Base-by-base conservation (phyloP, 2,797 vertebrate species). In the Sebastiscus tertius region DNA sequence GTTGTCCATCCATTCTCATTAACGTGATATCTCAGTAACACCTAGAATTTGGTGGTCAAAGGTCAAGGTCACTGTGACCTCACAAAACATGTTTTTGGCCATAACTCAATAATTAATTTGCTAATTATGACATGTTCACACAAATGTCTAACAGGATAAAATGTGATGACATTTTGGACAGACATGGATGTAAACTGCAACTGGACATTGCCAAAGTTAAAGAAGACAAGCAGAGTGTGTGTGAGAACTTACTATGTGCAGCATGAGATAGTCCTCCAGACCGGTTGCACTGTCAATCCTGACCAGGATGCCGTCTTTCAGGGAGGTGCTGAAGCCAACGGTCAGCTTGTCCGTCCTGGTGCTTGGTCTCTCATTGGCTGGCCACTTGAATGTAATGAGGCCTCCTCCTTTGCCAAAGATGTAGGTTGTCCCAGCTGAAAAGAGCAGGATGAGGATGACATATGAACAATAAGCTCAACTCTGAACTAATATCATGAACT, bases 401-500 rank as follows among this genome's bases (percentile, higher is more conserved):
- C 98, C 98, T 42, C 98, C 98, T 6, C 97, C 98, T 93, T 99
- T 99, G 33, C 98, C 98, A 88, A 99, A 99, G 91, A 99, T 99
- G 76, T 98, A 99, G 0, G 98, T 99, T 2, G 98, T 98, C 59
- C 98, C 98, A 93, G 98, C 98, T 99, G 85, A 6, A 49, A 5
- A 77, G 29, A 79, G 31, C 16, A 80, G n/a, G 7, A 64, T 27
- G 3, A 69, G 27, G 42, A 66, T 27, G 24, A 24, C 24, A 6
- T 13, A 12, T 20, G 2, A 24, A 63, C 24, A 6, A 24, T 31
- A 0, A 75, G 2, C 22, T 55, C 36, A 74, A 39, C 22, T 68
- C 14, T 8, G 6, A 65, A 52, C 18, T 18, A 52, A 52, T 52
- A 4, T 46, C 42, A 46, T 46, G 16, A 46, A 46, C 42, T 46